phyloP scores from a whole-genome alignment of 35 echinoderm and acorn worm genomes.

The Ophioderma brevispina region DNA sequence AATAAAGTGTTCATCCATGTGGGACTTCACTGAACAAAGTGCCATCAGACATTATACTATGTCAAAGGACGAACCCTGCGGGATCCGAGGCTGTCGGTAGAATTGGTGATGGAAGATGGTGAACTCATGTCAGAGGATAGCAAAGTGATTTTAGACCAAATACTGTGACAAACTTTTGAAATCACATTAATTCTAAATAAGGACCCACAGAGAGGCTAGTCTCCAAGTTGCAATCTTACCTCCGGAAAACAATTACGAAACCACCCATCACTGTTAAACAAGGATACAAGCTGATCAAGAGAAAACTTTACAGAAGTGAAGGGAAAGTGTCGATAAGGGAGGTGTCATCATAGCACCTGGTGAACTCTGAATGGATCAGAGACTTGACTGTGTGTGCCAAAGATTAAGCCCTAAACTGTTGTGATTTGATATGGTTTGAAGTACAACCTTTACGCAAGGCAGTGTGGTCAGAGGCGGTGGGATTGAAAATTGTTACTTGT shows the following conservation, averaged over 20 bases:
- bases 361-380: not conserved
- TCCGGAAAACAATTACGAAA: constrained; percentile 70
- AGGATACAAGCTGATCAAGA: constrained; percentile 90
- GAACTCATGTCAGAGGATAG: constrained; percentile 67
- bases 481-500: no score
- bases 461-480: no score
- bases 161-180: constrained; percentile 97
- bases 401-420: no score
- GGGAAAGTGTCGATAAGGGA: constrained; percentile 44
- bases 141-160: constrained; percentile 76
- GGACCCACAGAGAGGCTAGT: constrained; percentile 71
- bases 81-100: no score
- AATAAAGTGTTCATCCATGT: no score
- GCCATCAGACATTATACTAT: no score
- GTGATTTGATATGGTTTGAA: no score
- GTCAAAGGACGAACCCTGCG: no score
- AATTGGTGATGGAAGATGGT: constrained; percentile 83
- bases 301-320: constrained; percentile 87
- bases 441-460: no score
- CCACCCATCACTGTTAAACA: constrained; percentile 70
- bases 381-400: no score
- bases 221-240: constrained; percentile 70
- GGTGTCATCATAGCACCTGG: constrained; percentile 33
- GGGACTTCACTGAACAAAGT: no score
- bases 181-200: constrained; percentile 70